These are phyloP conservation scores for Carollia perspicillata DNA, from an alignment of 2,113 vertebrate genomes.

Conservation along the genomic window DNA sequence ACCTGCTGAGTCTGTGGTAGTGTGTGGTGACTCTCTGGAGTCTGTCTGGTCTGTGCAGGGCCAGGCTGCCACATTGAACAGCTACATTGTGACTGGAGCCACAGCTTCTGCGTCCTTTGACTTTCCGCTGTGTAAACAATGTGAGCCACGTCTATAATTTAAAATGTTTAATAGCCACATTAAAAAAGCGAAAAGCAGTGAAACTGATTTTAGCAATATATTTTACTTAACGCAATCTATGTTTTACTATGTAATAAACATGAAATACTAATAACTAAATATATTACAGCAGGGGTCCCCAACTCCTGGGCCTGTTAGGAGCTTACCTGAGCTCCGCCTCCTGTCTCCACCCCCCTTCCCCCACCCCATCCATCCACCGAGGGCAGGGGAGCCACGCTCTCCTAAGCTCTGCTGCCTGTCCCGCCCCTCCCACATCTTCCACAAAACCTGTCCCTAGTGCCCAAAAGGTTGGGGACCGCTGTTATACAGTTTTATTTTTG, in stretches of 20 bases:
- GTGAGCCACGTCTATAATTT: not conserved
- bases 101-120: not conserved
- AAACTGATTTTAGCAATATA: conserved; percentile 32
- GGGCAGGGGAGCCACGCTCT: too few relatives aligned
- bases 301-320: too few relatives aligned
- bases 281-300: not conserved
- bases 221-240: conserved; percentile 37
- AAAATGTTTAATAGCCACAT: conserved; percentile 33
- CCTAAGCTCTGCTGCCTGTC: too few relatives aligned
- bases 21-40: not conserved
- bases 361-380: too few relatives aligned
- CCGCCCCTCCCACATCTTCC: too few relatives aligned
- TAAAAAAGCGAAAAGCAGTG: not conserved
- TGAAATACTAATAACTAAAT: conserved; percentile 25
- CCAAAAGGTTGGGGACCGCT: too few relatives aligned
- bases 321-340: too few relatives aligned
- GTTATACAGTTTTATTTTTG: not conserved
- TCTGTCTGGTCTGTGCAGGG: not conserved
- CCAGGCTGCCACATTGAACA: not conserved
- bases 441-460: too few relatives aligned
- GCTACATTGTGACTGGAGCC: not conserved
- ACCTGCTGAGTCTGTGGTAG: not conserved
- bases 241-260: conserved; percentile 24
- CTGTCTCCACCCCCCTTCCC: too few relatives aligned
- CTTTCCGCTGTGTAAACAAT: not conserved